phyloP scores from a whole-genome alignment of 2,888 invertebrate genomes.

The Agelastica alni region DNA sequence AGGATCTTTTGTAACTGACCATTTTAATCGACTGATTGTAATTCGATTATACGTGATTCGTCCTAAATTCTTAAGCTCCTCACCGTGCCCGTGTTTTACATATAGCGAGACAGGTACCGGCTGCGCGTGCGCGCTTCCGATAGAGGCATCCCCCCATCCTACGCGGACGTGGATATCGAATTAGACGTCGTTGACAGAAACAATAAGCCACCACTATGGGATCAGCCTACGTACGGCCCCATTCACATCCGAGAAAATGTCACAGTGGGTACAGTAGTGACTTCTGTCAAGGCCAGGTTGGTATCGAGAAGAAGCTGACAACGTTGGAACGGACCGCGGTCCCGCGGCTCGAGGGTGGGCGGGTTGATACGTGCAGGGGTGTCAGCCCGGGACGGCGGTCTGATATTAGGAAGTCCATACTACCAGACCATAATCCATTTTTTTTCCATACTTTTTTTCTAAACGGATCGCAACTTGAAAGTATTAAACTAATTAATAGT shows the following conservation, averaged over 20 bases:
- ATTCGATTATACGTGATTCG: slow-evolving; percentile 1
- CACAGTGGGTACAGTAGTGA: slow-evolving; percentile 98
- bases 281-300: slow-evolving; percentile 98
- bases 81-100: slow-evolving; percentile 64
- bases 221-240: slow-evolving; percentile 93
- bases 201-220: slow-evolving; percentile 98
- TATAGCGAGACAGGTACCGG: slow-evolving; percentile 93
- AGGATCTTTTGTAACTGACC: no score
- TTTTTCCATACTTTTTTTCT: slow-evolving; percentile 26
- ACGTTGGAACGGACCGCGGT: slow-evolving; percentile 34
- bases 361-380: slow-evolving; percentile 40
- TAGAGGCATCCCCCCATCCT: slow-evolving; percentile 88
- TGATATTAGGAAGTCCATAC: slow-evolving; percentile 38
- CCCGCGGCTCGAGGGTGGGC: slow-evolving; percentile 43
- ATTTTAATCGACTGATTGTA: not conserved
- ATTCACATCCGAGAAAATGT: slow-evolving; percentile 98
- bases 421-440: slow-evolving; percentile 39
- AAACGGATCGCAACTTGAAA: slow-evolving; percentile 2
- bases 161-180: slow-evolving; percentile 95
- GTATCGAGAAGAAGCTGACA: slow-evolving; percentile 61
- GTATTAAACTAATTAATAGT: not conserved
- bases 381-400: slow-evolving; percentile 47
- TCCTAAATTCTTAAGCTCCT: slow-evolving; percentile 60
- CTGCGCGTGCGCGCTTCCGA: slow-evolving; percentile 96
- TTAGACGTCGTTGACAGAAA: slow-evolving; percentile 98